These are phyloP conservation scores for Crotalus helleri DNA, from an alignment of 2,113 vertebrate species.

Conservation along the genomic window DNA sequence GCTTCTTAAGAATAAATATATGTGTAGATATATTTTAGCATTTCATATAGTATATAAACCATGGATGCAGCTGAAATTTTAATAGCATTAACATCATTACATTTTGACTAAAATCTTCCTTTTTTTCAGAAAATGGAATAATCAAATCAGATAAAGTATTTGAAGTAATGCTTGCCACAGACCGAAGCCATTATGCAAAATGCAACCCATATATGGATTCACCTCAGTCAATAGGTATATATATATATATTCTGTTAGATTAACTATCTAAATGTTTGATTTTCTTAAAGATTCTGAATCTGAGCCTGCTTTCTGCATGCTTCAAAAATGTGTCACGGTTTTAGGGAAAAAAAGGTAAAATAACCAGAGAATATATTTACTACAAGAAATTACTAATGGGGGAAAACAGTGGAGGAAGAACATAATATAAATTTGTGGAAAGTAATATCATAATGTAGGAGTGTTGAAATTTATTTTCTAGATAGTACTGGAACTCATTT, in stretches of 20 bases:
- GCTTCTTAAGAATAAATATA: not conserved
- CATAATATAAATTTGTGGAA: not conserved
- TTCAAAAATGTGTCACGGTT: not conserved
- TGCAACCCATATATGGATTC: conserved; percentile 99
- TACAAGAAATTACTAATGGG: not conserved
- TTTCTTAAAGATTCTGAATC: not conserved
- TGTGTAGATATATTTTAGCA: not conserved
- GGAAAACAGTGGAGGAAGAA: not conserved
- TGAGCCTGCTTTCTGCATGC: not conserved
- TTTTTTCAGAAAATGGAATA: conserved; percentile 92
- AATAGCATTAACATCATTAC: not conserved
- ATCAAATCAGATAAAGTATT: conserved; percentile 98
- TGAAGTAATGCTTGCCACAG: conserved; percentile 96
- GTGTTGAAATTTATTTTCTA: not conserved
- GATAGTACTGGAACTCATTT: not conserved
- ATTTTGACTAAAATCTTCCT: conserved; percentile 18
- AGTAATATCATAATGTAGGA: not conserved
- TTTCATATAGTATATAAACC: not conserved
- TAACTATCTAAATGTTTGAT: not conserved
- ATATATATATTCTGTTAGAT: not conserved
- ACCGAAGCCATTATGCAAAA: conserved; percentile 92
- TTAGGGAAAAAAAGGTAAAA: not conserved
- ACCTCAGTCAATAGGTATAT: conserved; percentile 96
- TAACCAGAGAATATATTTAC: not conserved
- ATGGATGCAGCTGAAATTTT: not conserved